phyloP scores from a whole-genome alignment of 2,113 vertebrate species.

The Laticauda laticaudata region DNA sequence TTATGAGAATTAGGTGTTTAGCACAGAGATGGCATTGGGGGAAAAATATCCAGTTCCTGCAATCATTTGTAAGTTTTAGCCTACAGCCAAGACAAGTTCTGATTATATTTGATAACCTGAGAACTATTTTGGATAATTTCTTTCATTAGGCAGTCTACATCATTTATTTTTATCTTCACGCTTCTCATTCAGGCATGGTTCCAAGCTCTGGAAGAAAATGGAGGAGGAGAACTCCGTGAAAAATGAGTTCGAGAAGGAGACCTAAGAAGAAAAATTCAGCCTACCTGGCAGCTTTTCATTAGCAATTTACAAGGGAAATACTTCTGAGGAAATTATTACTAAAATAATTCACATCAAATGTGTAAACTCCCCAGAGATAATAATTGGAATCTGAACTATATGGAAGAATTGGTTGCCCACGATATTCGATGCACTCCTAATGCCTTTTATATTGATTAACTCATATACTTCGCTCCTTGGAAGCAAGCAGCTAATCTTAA shows the following conservation, averaged over 20 bases:
- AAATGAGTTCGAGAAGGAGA: constrained; percentile 18
- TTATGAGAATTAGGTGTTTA: no score
- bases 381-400: constrained; percentile 30
- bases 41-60: not conserved
- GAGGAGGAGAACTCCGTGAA: constrained; percentile 25
- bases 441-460: constrained; percentile 47
- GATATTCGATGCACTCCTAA: not conserved
- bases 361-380: constrained; percentile 13
- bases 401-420: constrained; percentile 12
- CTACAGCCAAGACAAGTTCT: constrained; percentile 7
- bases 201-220: constrained; percentile 19
- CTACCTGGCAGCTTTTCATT: constrained; percentile 29
- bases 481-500: constrained; percentile 50
- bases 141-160: constrained; percentile 32
- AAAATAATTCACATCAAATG: constrained; percentile 39
- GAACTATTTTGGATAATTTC: constrained; percentile 10
- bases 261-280: not conserved
- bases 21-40: no score
- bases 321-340: constrained; percentile 39
- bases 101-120: constrained; percentile 10
- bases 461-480: constrained; percentile 23
- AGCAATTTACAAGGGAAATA: constrained; percentile 42
- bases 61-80: not conserved
- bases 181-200: constrained; percentile 27
- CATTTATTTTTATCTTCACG: not conserved